phyloP scores from a whole-genome alignment of 2,113 vertebrate genomes.

The Centropus bengalensis region DNA sequence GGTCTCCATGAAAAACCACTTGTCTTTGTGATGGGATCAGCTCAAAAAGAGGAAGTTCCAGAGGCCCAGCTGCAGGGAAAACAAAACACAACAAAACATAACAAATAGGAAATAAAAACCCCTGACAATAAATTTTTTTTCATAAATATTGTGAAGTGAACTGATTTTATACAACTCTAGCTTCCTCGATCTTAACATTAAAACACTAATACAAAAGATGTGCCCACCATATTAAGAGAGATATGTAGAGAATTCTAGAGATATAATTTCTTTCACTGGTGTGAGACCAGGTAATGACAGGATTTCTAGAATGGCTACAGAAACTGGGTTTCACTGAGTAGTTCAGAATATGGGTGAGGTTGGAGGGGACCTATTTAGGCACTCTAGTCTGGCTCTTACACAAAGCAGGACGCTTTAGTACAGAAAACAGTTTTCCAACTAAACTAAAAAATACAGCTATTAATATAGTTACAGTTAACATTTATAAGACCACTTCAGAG shows the following conservation, averaged over 20 bases:
- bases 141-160: neutral
- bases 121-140: neutral
- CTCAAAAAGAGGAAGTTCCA: constrained; percentile 90
- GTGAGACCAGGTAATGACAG: neutral
- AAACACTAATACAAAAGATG: neutral
- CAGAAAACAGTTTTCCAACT: neutral
- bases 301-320: neutral
- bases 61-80: constrained; percentile 79
- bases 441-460: neutral
- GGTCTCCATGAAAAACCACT: constrained; percentile 89
- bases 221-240: neutral
- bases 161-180: neutral
- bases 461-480: neutral
- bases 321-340: neutral
- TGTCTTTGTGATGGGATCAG: constrained; percentile 90
- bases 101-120: neutral
- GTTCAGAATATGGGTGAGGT: neutral
- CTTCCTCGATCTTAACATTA: neutral
- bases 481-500: neutral
- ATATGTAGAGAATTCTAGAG: neutral
- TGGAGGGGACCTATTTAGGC: neutral
- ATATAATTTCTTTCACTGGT: neutral
- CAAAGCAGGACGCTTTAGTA: neutral
- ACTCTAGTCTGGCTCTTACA: neutral
- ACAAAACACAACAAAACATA: neutral